Base-by-base conservation (phyloP, 2,888 invertebrate species). In the Colostygia pectinataria region DNA sequence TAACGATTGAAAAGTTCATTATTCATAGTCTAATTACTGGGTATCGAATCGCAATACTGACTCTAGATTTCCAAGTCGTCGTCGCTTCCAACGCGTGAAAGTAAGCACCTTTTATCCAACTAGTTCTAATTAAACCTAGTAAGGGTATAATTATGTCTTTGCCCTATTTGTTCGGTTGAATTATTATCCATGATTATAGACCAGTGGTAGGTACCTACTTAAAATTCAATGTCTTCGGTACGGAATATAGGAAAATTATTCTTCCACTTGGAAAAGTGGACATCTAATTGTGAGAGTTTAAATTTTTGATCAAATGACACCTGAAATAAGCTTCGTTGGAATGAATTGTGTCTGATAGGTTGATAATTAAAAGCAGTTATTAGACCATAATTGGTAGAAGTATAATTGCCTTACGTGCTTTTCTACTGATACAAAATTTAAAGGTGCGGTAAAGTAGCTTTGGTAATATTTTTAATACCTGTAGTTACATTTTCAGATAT, bases 221-320 rank as follows among this genome's bases (percentile, higher is more conserved):
- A 71, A 85, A 86, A 81, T 80, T 72, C 73, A 68, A 65, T 69
- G 69, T 72, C 68, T 70, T 59, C 58, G 52, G 61, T 60, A 67
- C 61, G 59, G 70, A 74, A 75, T 74, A 74, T 60, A 59, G 68
- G 68, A 73, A 36, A 81, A 82, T 80, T 75, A 71, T 75, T 74
- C 57, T 49, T 64, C 57, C 60, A 62, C 53, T 68, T 63, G 60
- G 66, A 65, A 74, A 69, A 71, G 67, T 71, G 69, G 77, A 68
- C 72, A 76, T 71, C 66, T 80, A 82, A 87, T 83, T 80, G 79
- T 70, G 56, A 55, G 44, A 63, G 70, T 73, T 74, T 86, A 74
- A 80, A 89, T 86, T 77, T 79, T 79, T 87, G 71, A 89, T 84
- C 73, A 77, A 83, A 82, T 85, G 80, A 84, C 90, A 83, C 89